Percentiles rank a stretch among this genome's conserved stretches.
These are phyloP conservation scores for Hyles lineata DNA, from an alignment of 2,888 invertebrate species.

Conservation along the genomic window DNA sequence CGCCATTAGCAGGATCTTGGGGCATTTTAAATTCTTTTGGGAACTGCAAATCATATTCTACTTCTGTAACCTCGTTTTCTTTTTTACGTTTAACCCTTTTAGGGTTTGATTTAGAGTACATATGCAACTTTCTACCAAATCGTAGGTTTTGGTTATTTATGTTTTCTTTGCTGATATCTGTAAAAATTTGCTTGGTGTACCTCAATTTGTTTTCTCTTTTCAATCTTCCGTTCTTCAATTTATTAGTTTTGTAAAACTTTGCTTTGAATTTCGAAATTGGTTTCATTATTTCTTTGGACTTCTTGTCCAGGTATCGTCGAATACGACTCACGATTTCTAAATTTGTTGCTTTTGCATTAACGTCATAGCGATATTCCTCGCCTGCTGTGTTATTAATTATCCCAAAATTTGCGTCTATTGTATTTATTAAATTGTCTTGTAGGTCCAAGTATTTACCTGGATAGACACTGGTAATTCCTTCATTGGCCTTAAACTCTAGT, in stretches of 20 bases:
- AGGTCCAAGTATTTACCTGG: conserved; percentile 70
- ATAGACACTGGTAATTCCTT: conserved; percentile 60
- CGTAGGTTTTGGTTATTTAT: conserved; percentile 38
- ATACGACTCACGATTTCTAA: conserved; percentile 68
- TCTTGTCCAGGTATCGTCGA: conserved; percentile 67
- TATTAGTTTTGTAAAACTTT: conserved; percentile 47
- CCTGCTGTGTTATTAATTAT: conserved; percentile 45
- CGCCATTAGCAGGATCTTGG: conserved; percentile 64
- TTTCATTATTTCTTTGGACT: conserved; percentile 53
- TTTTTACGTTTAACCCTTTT: conserved; percentile 40
- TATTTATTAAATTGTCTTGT: conserved; percentile 58
- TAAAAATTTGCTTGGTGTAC: conserved; percentile 39
- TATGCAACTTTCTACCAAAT: conserved; percentile 53
- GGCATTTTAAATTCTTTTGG: too few species aligned
- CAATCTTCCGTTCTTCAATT: conserved; percentile 29
- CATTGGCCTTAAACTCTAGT: conserved; percentile 82
- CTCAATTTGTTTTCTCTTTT: background rate
- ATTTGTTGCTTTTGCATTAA: conserved; percentile 47
- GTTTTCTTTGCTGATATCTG: conserved; percentile 31
- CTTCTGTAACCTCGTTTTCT: conserved; percentile 32
- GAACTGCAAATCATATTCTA: conserved; percentile 29
- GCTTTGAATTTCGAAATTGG: conserved; percentile 52
- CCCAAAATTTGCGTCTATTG: conserved; percentile 44
- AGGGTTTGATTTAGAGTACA: too few species aligned
- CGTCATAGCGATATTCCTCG: conserved; percentile 43